phyloP scores from a whole-genome alignment of 92 coral and sea anemone genomes.

The Epizoanthus fatuus region DNA sequence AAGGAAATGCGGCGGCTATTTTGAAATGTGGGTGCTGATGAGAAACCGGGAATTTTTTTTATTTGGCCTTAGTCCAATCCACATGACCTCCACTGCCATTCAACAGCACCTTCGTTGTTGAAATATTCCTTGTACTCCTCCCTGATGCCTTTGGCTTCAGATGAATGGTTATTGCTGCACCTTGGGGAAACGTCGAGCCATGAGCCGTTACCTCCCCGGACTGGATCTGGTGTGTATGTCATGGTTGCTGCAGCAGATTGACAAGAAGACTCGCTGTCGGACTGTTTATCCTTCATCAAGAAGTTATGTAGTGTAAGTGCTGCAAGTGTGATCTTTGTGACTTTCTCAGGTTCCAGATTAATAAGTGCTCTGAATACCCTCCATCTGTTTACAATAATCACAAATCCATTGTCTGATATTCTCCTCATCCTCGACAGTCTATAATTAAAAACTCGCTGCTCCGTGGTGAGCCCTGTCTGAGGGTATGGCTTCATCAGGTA shows the following conservation, averaged over 20 bases:
- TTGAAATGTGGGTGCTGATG: too few species aligned
- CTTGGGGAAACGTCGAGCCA: slow-evolving; percentile 48
- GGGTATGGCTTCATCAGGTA: slow-evolving; percentile 56
- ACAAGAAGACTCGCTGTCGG: not conserved
- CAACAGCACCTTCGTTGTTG: slow-evolving; percentile 45
- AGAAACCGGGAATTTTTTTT: too few species aligned
- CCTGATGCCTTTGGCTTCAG: slow-evolving; percentile 39
- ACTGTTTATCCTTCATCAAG: slow-evolving; percentile 26
- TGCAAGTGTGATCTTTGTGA: slow-evolving; percentile 40
- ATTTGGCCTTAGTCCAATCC: slow-evolving; percentile 35
- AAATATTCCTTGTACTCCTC: slow-evolving; percentile 40
- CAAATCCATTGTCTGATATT: slow-evolving; percentile 47
- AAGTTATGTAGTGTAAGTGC: slow-evolving; percentile 51
- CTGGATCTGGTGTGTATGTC: slow-evolving; percentile 21
- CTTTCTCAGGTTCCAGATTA: slow-evolving; percentile 50
- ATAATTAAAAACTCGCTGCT: slow-evolving; percentile 59
- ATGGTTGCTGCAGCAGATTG: slow-evolving; percentile 20
- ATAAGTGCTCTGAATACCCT: slow-evolving; percentile 49
- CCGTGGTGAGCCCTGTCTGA: slow-evolving; percentile 30
- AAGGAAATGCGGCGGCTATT: too few species aligned
- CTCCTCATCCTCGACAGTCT: slow-evolving; percentile 53
- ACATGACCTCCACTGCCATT: slow-evolving; percentile 59
- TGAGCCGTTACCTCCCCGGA: slow-evolving; percentile 12
- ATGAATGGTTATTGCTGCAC: slow-evolving; percentile 52
- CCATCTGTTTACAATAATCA: slow-evolving; percentile 52